Percentiles rank a stretch among this genome's conserved stretches.
Evolutionary conservation across 1,140 invertebrate genomes (phyloP).

Genomic region (Microvelia longipes): DNA sequence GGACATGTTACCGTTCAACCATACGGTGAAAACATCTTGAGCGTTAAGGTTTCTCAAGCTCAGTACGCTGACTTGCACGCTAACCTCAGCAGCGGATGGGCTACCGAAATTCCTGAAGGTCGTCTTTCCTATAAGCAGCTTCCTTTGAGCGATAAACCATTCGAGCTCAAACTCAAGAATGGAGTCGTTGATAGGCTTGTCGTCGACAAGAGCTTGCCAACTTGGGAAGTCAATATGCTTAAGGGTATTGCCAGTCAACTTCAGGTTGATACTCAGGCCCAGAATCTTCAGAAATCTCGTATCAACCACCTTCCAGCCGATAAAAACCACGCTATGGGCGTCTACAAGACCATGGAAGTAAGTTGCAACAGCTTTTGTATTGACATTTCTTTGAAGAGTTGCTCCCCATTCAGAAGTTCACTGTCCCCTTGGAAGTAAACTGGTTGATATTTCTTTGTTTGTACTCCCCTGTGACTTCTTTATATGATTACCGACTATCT

Average conservation of each 20-base stretch:
- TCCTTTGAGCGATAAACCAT: conserved; percentile 36
- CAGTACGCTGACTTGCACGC: conserved; percentile 39
- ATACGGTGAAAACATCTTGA: conserved; percentile 1
- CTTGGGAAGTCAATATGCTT: conserved; percentile 46
- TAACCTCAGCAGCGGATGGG: conserved; percentile 33
- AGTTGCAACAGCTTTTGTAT: too few relatives aligned
- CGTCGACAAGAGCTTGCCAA: conserved; percentile 34
- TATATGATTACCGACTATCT: too few relatives aligned
- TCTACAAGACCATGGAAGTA: conserved; percentile 25
- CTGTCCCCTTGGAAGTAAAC: too few relatives aligned
- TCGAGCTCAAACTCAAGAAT: conserved; percentile 39
- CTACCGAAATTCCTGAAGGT: conserved; percentile 28
- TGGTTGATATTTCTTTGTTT: too few relatives aligned
- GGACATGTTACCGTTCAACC: conserved; percentile 33
- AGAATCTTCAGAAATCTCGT: conserved; percentile 15
- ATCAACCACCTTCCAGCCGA: conserved; percentile 15
- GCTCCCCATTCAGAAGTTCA: too few relatives aligned
- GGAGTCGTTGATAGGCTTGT: conserved; percentile 29
- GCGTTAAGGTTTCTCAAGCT: conserved; percentile 30
- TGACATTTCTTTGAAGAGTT: too few relatives aligned
- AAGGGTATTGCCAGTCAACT: conserved; percentile 42
- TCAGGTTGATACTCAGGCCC: conserved; percentile 18
- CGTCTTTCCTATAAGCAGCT: conserved; percentile 35
- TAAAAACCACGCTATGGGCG: conserved; percentile 16
- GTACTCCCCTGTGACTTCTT: too few relatives aligned